A percentile compares a stretch with the other conserved stretches of the same genome.
These are phyloP conservation scores for Neomonachus schauinslandi DNA, from an alignment of 2,113 vertebrate genomes.

Conservation along the genomic window DNA sequence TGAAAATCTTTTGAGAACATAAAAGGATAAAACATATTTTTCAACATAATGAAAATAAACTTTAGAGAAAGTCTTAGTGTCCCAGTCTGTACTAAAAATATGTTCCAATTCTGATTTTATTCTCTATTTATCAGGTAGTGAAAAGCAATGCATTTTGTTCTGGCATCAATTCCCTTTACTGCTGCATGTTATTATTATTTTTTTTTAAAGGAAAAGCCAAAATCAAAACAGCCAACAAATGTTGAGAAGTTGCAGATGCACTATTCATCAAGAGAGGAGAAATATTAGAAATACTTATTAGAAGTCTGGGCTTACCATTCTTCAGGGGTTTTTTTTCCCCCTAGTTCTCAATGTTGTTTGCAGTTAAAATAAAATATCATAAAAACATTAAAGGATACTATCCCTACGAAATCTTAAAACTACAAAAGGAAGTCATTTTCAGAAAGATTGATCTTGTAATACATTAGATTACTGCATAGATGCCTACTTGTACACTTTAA, in stretches of 20 bases:
- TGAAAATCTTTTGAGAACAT: not conserved
- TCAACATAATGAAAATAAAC: not conserved
- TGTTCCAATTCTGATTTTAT: not conserved
- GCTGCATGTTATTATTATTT: not conserved
- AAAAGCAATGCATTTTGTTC: not conserved
- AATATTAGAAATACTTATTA: not conserved
- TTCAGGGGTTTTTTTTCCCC: not conserved
- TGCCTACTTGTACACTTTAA: not conserved
- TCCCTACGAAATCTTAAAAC: not conserved
- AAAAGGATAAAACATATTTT: slow-evolving; percentile 27
- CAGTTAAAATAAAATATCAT: not conserved
- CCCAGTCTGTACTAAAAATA: slow-evolving; percentile 39
- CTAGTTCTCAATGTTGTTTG: not conserved
- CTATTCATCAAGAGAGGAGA: not conserved
- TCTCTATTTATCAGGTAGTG: not conserved
- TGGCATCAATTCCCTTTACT: not conserved
- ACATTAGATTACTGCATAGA: not conserved
- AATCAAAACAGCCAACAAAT: not conserved
- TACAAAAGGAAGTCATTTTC: not conserved
- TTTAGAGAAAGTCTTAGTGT: not conserved
- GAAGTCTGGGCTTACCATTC: not conserved
- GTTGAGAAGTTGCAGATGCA: not conserved
- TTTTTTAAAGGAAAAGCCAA: not conserved
- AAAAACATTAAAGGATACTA: not conserved
- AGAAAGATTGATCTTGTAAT: not conserved